Percentiles rank a stretch among this genome's conserved stretches.
Conservation (phyloP, 1,140 invertebrate species). For the Caenorhabditis briggsae region DNA sequence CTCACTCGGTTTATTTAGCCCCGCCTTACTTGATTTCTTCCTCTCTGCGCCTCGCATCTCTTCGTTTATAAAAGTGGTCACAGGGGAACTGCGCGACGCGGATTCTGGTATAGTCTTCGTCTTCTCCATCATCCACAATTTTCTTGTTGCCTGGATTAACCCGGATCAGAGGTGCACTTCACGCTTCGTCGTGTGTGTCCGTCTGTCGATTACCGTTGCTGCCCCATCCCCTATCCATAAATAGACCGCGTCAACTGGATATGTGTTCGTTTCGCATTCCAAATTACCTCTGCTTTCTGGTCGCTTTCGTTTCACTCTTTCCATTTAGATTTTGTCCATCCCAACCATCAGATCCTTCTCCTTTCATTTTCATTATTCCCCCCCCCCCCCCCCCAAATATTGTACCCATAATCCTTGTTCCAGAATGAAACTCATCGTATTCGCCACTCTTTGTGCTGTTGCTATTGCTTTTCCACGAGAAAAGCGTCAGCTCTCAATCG, state of each 20-base stretch:
- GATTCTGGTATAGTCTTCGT: conserved; percentile 25
- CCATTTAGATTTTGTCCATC: background rate
- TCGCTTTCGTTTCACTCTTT: background rate
- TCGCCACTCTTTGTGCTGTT: conserved; percentile 37
- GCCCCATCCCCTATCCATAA: background rate
- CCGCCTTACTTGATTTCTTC: conserved; percentile 42
- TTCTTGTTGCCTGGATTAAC: conserved; percentile 36
- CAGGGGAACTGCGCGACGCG: conserved; percentile 29
- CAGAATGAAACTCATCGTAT: conserved; percentile 54
- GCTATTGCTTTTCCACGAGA: conserved; percentile 52
- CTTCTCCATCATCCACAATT: background rate
- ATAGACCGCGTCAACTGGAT: conserved; percentile 42
- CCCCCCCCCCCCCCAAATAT: no score
- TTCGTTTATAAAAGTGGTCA: conserved; percentile 42
- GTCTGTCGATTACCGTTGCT: conserved; percentile 29
- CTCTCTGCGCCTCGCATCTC: conserved; percentile 25
- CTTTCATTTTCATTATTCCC: background rate
- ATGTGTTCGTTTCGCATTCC: background rate
- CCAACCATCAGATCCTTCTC: background rate
- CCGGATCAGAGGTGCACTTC: conserved; percentile 49
- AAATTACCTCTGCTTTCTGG: conserved; percentile 43
- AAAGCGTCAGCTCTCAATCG: conserved; percentile 67
- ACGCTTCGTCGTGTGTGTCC: conserved; percentile 24
- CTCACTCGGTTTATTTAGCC: conserved; percentile 1
- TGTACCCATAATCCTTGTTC: background rate